A percentile compares a stretch with the other conserved stretches of the same genome.
Evolutionary conservation across 2,797 vertebrate genomes (phyloP).

Genomic region (Alcedo atthis): DNA sequence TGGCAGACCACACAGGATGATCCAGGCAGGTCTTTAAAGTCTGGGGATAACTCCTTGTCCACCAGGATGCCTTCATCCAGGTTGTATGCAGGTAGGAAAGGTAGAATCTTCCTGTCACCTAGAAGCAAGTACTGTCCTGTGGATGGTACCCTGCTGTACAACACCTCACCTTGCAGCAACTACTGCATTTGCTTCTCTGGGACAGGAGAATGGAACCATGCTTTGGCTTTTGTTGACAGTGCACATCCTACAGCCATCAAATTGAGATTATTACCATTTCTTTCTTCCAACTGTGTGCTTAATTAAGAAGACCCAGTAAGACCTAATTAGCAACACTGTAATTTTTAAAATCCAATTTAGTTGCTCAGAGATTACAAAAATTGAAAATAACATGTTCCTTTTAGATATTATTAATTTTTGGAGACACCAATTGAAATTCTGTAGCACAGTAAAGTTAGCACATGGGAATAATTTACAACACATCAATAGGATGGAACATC

Average conservation of each 20-base stretch:
- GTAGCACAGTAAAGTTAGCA: constrained; percentile 31
- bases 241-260: constrained; percentile 42
- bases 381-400: constrained; percentile 58
- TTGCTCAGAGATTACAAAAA: constrained; percentile 51
- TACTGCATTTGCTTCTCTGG: constrained; percentile 40
- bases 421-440: constrained; percentile 20
- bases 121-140: constrained; percentile 23
- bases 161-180: background rate
- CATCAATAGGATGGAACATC: background rate
- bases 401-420: constrained; percentile 54
- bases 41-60: too few species aligned
- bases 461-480: constrained; percentile 26
- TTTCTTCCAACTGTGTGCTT: constrained; percentile 57
- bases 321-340: constrained; percentile 63
- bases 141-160: constrained; percentile 31
- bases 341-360: constrained; percentile 70
- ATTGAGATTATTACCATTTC: constrained; percentile 28
- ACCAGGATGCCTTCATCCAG: too few species aligned
- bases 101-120: background rate
- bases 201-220: constrained; percentile 45
- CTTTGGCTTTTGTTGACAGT: constrained; percentile 51
- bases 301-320: constrained; percentile 69
- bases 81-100: constrained; percentile 1
- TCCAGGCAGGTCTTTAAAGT: too few species aligned
- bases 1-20: too few species aligned